Percentiles rank a stretch among this genome's conserved stretches.
These are phyloP conservation scores for Panorpa germanica DNA, from an alignment of 2,888 invertebrate genomes.

Conservation along the genomic window DNA sequence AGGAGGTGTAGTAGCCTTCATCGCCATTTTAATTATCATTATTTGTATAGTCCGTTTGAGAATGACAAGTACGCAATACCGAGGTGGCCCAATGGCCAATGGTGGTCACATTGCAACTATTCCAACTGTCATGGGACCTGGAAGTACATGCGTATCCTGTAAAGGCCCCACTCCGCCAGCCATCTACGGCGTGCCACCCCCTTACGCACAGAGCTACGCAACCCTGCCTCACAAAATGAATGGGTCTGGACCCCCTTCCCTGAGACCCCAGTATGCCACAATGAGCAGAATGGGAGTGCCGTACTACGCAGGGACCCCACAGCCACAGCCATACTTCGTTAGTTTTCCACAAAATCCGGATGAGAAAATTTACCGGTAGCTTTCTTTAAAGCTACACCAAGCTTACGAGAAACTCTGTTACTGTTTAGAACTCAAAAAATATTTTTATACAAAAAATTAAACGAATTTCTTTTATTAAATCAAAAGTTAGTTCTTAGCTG, in stretches of 20 bases:
- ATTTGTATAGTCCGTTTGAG: constrained; percentile 70
- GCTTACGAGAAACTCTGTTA: too few relatives aligned
- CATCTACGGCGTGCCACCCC: constrained; percentile 37
- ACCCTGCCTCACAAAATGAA: constrained; percentile 48
- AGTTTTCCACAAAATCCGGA: constrained; percentile 39
- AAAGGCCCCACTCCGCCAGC: constrained; percentile 27
- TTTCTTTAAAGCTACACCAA: constrained; percentile 3
- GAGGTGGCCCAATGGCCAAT: constrained; percentile 45
- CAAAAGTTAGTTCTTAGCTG: too few relatives aligned
- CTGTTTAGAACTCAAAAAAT: too few relatives aligned
- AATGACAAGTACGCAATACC: constrained; percentile 46
- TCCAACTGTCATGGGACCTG: constrained; percentile 30
- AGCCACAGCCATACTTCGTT: constrained; percentile 36
- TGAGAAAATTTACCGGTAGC: constrained; percentile 43
- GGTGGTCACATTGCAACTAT: constrained; percentile 33
- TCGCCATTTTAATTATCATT: constrained; percentile 71
- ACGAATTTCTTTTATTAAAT: too few relatives aligned
- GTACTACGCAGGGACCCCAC: constrained; percentile 30
- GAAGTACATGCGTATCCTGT: constrained; percentile 33
- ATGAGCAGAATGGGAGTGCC: constrained; percentile 35
- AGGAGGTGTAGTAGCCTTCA: constrained; percentile 80
- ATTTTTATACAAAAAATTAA: too few relatives aligned
- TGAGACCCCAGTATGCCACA: constrained; percentile 31
- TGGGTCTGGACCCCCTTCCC: constrained; percentile 29
- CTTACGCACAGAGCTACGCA: constrained; percentile 36